Conservation (phyloP, 2,888 invertebrate species). For the Resseliella maxima region DNA sequence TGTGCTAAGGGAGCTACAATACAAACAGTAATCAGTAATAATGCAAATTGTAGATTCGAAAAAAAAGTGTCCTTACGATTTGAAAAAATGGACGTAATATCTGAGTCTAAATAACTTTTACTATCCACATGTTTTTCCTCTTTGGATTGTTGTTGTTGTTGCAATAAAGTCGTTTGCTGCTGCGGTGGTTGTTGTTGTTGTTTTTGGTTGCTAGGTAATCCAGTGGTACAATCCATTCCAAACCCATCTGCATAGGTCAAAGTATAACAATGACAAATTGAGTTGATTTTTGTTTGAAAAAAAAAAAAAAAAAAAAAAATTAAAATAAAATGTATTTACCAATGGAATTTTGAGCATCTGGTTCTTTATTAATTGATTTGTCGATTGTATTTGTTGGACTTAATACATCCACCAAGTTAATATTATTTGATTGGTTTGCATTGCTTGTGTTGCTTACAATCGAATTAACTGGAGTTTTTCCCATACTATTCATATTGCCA, state of each 20-base stretch:
- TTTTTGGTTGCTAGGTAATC: neutral
- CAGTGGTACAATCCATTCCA: neutral
- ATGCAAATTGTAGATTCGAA: neutral
- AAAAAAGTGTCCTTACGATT: neutral
- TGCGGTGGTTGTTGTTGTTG: slow-evolving; percentile 64
- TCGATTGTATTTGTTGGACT: neutral
- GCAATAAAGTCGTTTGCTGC: slow-evolving; percentile 63
- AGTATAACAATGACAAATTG: too few species aligned
- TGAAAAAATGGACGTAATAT: slow-evolving; percentile 32
- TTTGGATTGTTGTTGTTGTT: neutral
- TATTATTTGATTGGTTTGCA: neutral
- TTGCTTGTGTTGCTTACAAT: neutral
- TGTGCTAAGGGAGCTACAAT: slow-evolving; percentile 20
- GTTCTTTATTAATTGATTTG: neutral
- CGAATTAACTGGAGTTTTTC: neutral
- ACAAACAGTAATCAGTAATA: neutral
- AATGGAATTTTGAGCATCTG: neutral
- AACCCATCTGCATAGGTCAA: too few species aligned
- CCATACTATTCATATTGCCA: neutral
- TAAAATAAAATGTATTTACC: neutral
- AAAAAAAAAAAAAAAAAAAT: neutral
- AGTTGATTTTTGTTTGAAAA: too few species aligned
- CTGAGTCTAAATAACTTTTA: slow-evolving; percentile 23
- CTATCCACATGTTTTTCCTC: slow-evolving; percentile 45
- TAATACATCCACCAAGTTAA: slow-evolving; percentile 35